Conservation (phyloP, 2,113 vertebrate species). For the Condylura cristata region DNA sequence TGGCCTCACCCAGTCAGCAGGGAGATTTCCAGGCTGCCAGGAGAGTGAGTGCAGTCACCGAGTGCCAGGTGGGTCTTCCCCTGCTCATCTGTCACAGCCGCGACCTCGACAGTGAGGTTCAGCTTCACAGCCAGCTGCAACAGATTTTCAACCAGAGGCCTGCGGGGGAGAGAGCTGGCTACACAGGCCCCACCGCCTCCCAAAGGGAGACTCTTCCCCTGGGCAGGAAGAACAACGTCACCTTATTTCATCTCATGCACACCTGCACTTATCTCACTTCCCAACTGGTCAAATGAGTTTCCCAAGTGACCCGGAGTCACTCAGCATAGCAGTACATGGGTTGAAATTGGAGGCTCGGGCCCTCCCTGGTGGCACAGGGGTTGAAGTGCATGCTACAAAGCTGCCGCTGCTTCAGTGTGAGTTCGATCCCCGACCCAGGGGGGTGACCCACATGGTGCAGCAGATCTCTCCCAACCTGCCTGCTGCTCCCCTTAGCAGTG, state of each 20-base stretch:
- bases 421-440: too few species aligned
- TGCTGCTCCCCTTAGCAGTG: too few species aligned
- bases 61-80: constrained; percentile 23
- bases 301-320: background rate
- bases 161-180: background rate
- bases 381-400: too few species aligned
- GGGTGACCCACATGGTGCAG: too few species aligned
- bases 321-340: background rate
- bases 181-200: background rate
- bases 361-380: too few species aligned
- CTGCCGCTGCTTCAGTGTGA: too few species aligned
- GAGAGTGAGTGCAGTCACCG: constrained; percentile 61
- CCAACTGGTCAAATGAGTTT: background rate
- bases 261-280: background rate
- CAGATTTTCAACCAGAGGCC: background rate
- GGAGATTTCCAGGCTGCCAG: constrained; percentile 60
- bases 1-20: constrained; percentile 66
- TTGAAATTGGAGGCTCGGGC: background rate
- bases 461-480: too few species aligned
- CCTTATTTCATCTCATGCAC: background rate
- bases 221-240: background rate
- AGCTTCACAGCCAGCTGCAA: constrained; percentile 51
- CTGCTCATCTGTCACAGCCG: background rate
- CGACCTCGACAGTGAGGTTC: constrained; percentile 57
- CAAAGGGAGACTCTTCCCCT: background rate